Evolutionary conservation across 2,888 invertebrate genomes (phyloP), one percentile per base, ranked within the genome.

Genomic region (Carterocephalus palaemon): DNA sequence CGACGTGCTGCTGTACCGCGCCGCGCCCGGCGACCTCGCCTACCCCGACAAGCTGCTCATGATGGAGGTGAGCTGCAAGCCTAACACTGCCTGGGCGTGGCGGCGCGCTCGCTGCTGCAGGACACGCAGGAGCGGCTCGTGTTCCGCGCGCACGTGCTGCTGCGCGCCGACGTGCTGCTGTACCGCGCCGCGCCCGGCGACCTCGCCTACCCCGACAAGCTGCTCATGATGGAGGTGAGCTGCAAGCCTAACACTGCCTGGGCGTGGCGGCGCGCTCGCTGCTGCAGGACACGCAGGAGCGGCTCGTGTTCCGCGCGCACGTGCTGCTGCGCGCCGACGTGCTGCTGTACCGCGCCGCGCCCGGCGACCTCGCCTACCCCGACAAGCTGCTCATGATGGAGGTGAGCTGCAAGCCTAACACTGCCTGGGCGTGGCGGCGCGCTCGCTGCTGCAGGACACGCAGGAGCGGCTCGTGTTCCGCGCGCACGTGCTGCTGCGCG

Each of bases 341-440:
- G 56, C 86, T 95, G 47, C 90, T 91, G 56, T 95, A 95, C 72
- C 90, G 93, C 51, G 96, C 99, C 0, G 97, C 97, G 6, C 91
- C 94, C 2, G 99, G 99, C 0, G 99, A 99, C 86, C 89, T 99
- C 49, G 98, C 98, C 0, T 99, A 99, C 87, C 99, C 99, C 0
- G 96, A 98, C 61, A 98, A 99, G 75, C 86, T 99, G 50, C 92
- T 95, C 74, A 98, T 99, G 95, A 99, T 99, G 97, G 96, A 98
- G 90, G 95, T 89, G n/a, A n/a, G n/a, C n/a, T n/a, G n/a, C n/a
- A n/a, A n/a, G n/a, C n/a, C n/a, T n/a, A n/a, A n/a, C n/a, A n/a
- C n/a, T 93, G 96, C 12, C 93, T 97, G 71, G 93, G 94, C 0
- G 89, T 87, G 39, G 90, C 93, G 5, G 93, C 95, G 15, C 89